Percentiles rank a stretch among this genome's conserved stretches.
phyloP scores from a whole-genome alignment of 2,113 vertebrate species.

The Malurus cyaneus region DNA sequence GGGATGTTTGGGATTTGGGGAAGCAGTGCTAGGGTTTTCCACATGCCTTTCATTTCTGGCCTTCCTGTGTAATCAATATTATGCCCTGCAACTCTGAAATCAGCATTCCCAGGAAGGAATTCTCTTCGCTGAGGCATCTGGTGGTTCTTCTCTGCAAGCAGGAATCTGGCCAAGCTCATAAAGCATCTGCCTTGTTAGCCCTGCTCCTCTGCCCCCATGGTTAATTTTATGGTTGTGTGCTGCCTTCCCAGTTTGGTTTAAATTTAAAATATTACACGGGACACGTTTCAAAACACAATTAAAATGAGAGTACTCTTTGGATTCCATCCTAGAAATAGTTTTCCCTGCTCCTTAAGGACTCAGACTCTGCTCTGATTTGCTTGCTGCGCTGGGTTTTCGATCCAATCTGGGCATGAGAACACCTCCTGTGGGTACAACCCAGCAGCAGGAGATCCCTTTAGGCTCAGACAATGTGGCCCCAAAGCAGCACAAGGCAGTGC shows the following conservation, averaged over 20 bases:
- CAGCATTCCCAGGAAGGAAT: not conserved
- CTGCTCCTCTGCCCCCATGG: not conserved
- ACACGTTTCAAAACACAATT: not conserved
- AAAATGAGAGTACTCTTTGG: not conserved
- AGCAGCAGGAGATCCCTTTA: not conserved
- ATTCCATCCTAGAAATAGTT: not conserved
- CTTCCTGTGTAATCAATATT: not conserved
- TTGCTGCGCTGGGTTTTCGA: not conserved
- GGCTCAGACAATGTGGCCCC: not conserved
- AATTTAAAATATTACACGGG: not conserved
- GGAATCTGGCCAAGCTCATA: not conserved
- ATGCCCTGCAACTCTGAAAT: not conserved
- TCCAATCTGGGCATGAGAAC: not conserved
- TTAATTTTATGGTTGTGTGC: not conserved
- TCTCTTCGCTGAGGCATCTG: not conserved
- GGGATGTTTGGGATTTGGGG: not conserved
- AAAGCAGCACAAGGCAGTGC: not conserved
- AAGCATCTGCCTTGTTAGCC: not conserved
- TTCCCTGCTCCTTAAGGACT: not conserved
- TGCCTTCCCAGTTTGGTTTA: not conserved
- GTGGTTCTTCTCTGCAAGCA: not conserved
- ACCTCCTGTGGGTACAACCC: fast-evolving
- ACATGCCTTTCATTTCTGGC: not conserved
- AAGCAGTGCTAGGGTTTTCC: not conserved
- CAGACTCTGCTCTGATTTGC: not conserved